phyloP scores from a whole-genome alignment of 2,888 invertebrate species.

The Acronicta aceris region DNA sequence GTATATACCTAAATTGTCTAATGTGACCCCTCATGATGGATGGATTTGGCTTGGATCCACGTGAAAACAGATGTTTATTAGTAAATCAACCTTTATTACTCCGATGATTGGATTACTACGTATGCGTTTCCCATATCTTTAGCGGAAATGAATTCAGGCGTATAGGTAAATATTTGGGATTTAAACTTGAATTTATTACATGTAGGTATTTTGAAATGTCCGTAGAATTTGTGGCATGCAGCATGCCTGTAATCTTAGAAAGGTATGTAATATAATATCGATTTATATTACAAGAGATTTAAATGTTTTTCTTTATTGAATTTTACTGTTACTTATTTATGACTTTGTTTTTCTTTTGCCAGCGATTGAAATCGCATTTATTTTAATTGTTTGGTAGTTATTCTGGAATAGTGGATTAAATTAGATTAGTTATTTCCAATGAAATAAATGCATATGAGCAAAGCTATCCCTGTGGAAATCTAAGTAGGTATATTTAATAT shows the following conservation, averaged over 20 bases:
- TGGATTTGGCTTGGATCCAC: constrained; percentile 14
- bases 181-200: constrained; percentile 24
- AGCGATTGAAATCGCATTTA: too few species aligned
- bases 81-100: constrained; percentile 35
- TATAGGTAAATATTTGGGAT: constrained; percentile 53
- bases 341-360: too few species aligned
- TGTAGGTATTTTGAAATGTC: constrained; percentile 1
- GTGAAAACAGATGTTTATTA: constrained; percentile 43
- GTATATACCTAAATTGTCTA: background rate
- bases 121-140: constrained; percentile 28
- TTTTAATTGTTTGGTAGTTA: too few species aligned
- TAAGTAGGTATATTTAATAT: too few species aligned
- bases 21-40: constrained; percentile 2
- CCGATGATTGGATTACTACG: constrained; percentile 32
- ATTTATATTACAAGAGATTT: too few species aligned
- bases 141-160: constrained; percentile 36
- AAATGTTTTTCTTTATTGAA: too few species aligned
- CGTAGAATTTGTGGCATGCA: constrained; percentile 10
- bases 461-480: too few species aligned
- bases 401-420: too few species aligned
- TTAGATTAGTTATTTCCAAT: too few species aligned
- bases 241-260: background rate
- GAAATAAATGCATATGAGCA: too few species aligned
- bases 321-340: too few species aligned
- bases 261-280: too few species aligned